A percentile compares a stretch with the other conserved stretches of the same genome.
phyloP scores from a whole-genome alignment of 2,113 vertebrate species.

The Eulemur rufifrons region DNA sequence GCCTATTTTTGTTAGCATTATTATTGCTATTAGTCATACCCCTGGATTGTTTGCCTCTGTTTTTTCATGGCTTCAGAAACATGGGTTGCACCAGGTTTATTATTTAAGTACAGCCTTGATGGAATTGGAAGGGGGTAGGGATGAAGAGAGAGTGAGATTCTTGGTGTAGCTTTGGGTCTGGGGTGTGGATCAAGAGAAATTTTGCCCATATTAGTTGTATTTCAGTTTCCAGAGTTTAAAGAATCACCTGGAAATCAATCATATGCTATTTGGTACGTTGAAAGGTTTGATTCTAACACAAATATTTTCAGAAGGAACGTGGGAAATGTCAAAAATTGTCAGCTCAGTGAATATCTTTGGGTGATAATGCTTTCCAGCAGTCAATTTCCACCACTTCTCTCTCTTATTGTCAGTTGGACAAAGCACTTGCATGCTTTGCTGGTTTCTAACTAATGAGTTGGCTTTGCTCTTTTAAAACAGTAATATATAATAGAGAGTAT shows the following conservation, averaged over 20 bases:
- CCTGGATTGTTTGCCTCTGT: not conserved
- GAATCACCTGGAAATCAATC: constrained; percentile 41
- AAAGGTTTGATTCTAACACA: constrained; percentile 62
- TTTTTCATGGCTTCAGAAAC: not conserved
- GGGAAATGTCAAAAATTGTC: constrained; percentile 66
- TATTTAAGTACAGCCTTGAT: not conserved
- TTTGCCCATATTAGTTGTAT: not conserved
- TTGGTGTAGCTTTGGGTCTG: not conserved
- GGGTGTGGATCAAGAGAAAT: not conserved
- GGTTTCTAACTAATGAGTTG: constrained; percentile 71
- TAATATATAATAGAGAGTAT: constrained; percentile 58
- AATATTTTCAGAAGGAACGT: constrained; percentile 70
- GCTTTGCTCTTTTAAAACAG: constrained; percentile 64
- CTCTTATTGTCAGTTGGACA: constrained; percentile 53
- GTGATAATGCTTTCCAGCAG: constrained; percentile 55
- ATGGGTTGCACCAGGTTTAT: not conserved
- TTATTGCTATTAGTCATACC: not conserved
- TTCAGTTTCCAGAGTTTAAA: constrained; percentile 8
- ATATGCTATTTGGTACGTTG: constrained; percentile 36
- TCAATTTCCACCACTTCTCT: constrained; percentile 38
- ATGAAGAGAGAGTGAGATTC: not conserved
- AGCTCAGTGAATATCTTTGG: constrained; percentile 45
- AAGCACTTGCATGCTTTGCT: constrained; percentile 66
- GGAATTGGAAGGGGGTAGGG: not conserved
- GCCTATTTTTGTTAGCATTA: not conserved